Conservation (phyloP, 2,113 vertebrate genomes). For the Esox niger region DNA sequence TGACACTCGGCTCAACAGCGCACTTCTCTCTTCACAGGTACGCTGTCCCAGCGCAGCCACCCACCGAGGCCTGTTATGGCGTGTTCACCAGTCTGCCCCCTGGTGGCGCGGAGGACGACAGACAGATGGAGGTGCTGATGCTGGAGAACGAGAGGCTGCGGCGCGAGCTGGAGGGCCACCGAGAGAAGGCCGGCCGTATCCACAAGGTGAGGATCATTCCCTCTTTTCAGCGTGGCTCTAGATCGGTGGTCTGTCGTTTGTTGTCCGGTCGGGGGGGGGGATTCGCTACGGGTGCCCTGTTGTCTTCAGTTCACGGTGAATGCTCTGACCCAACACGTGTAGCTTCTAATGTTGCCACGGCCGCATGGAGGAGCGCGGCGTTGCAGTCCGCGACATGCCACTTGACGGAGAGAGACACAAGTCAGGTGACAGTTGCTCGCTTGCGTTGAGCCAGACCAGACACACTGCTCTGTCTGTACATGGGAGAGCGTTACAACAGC, state of each 20-base stretch:
- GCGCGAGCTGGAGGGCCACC: slow-evolving; percentile 81
- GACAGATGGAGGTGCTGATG: slow-evolving; percentile 81
- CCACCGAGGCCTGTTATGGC: slow-evolving; percentile 64
- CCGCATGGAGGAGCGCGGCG: background rate
- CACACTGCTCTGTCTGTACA: slow-evolving; percentile 53
- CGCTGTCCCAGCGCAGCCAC: slow-evolving; percentile 72
- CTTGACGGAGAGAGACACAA: slow-evolving; percentile 59
- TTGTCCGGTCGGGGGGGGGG: no score
- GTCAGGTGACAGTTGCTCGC: slow-evolving; percentile 54
- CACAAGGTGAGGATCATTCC: slow-evolving; percentile 81
- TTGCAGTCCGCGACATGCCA: slow-evolving; percentile 19
- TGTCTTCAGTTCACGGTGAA: background rate
- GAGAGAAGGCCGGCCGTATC: slow-evolving; percentile 84
- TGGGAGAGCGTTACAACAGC: slow-evolving; percentile 58
- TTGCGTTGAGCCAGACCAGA: slow-evolving; percentile 35
- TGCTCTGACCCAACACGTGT: background rate
- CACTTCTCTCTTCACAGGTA: slow-evolving; percentile 69
- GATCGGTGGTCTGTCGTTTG: background rate
- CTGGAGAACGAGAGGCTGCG: slow-evolving; percentile 89
- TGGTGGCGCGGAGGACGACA: slow-evolving; percentile 76
- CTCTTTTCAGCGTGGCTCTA: background rate
- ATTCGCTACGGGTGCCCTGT: no score
- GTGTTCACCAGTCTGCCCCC: slow-evolving; percentile 67
- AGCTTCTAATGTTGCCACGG: background rate
- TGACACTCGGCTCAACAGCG: slow-evolving; percentile 5